phyloP scores from a whole-genome alignment of 2,113 vertebrate genomes.

The Pica pica region DNA sequence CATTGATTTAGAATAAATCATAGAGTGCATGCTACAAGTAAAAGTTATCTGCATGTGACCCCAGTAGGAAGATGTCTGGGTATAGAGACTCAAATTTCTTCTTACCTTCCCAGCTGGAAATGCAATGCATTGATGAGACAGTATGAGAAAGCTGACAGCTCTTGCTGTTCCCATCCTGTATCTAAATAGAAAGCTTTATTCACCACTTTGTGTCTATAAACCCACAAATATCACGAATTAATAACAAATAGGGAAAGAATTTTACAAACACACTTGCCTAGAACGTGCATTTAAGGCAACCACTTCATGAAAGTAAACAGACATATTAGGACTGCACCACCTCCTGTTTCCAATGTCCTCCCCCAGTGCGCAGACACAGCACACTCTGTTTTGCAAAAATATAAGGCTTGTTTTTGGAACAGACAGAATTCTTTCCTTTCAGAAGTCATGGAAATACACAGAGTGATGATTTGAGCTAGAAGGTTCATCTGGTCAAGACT shows the following conservation, averaged over 20 bases:
- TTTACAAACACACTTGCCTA: not conserved
- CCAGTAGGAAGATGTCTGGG: not conserved
- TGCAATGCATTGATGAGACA: not conserved
- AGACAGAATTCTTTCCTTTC: not conserved
- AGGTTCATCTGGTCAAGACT: not conserved
- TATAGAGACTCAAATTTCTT: not conserved
- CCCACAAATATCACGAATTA: not conserved
- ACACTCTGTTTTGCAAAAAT: not conserved
- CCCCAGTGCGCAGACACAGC: not conserved
- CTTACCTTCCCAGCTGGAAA: not conserved
- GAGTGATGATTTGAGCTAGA: not conserved
- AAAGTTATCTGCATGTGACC: not conserved
- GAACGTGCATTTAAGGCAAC: not conserved
- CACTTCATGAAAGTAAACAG: not conserved
- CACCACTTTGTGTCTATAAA: not conserved
- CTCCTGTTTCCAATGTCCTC: not conserved
- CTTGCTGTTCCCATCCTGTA: not conserved
- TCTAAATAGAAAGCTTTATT: not conserved
- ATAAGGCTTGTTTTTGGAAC: not conserved
- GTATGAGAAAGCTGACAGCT: not conserved
- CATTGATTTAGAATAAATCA: not conserved
- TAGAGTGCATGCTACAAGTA: not conserved
- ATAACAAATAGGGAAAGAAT: not conserved
- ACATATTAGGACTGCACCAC: accelerated
- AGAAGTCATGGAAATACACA: not conserved